These are phyloP conservation scores for Zaprionus lineosus DNA, from an alignment of 2,888 invertebrate genomes.

Conservation along the genomic window DNA sequence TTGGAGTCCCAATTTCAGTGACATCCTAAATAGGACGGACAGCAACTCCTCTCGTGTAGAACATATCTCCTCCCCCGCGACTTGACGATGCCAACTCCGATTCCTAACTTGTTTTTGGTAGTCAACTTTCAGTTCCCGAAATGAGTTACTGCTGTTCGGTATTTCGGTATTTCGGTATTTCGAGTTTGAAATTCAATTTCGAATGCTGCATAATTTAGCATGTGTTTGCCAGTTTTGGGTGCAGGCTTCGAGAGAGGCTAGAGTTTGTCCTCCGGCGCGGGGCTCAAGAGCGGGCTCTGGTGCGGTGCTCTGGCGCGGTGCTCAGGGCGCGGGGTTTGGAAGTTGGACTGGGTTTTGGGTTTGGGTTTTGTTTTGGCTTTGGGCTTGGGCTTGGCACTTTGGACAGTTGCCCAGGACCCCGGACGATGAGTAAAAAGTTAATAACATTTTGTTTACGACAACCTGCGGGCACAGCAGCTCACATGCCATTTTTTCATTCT, in stretches of 20 bases:
- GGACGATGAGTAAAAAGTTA: constrained; percentile 55
- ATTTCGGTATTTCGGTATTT: too few species aligned
- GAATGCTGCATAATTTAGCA: constrained; percentile 75
- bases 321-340: too few species aligned
- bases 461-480: constrained; percentile 24
- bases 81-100: background rate
- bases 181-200: constrained; percentile 72
- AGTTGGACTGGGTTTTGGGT: background rate
- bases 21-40: too few species aligned
- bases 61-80: too few species aligned
- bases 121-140: constrained; percentile 42
- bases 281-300: too few species aligned
- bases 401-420: constrained; percentile 26
- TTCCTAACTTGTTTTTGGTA: too few species aligned
- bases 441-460: constrained; percentile 59
- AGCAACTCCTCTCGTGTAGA: too few species aligned
- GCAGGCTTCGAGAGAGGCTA: background rate
- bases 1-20: constrained; percentile 3
- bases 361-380: constrained; percentile 8
- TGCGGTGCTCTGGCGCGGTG: too few species aligned
- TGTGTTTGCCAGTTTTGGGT: constrained; percentile 35
- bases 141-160: constrained; percentile 66
- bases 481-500: constrained; percentile 42
- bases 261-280: background rate
- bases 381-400: constrained; percentile 2